phyloP scores from a whole-genome alignment of 2,113 vertebrate genomes.

The Lichenostomus cassidix region DNA sequence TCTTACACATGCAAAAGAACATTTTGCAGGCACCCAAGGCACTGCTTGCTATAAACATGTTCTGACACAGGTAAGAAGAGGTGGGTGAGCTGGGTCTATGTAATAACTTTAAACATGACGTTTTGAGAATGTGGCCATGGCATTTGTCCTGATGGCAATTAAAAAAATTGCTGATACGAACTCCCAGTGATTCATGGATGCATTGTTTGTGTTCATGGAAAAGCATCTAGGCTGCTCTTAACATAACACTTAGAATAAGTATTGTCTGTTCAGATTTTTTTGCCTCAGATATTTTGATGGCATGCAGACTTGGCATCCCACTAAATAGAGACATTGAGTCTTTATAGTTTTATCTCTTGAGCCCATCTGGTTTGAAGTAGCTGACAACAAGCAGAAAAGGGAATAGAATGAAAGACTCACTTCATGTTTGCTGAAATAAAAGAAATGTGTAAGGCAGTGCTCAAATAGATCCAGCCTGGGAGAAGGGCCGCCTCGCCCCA shows the following conservation, averaged over 20 bases:
- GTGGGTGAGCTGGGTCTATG: neutral
- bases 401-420: constrained; percentile 75
- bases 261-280: neutral
- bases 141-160: constrained; percentile 2
- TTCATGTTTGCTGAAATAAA: constrained; percentile 64
- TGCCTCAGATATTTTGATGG: constrained; percentile 36
- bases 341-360: constrained; percentile 73
- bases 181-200: neutral
- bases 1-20: neutral
- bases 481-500: neutral
- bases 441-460: constrained; percentile 67
- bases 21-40: neutral
- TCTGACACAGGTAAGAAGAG: neutral
- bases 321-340: constrained; percentile 64
- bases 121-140: neutral
- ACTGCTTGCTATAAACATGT: neutral
- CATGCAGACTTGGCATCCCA: constrained; percentile 67
- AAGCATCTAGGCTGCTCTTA: neutral
- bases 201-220: neutral
- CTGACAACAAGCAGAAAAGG: constrained; percentile 77
- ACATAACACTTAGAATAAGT: neutral
- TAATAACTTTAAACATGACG: neutral
- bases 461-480: constrained; percentile 44
- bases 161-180: neutral
- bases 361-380: constrained; percentile 78